A percentile compares a stretch with the other conserved stretches of the same genome.
Conservation (phyloP, 2,797 vertebrate species). For the Crocidura indochinensis region DNA sequence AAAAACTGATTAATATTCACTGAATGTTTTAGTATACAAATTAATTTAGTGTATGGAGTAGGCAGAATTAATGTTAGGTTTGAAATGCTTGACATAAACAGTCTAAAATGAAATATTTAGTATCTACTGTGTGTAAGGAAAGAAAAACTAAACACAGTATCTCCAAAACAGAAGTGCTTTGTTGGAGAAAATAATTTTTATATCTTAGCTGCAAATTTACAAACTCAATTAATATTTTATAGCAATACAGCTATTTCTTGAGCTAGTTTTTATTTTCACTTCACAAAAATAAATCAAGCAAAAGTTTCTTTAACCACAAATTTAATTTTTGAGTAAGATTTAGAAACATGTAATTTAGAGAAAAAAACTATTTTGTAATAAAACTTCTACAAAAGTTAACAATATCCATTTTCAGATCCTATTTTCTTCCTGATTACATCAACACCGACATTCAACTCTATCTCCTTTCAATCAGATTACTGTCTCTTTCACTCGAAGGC, state of each 20-base stretch:
- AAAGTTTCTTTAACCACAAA: neutral
- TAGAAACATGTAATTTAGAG: constrained; percentile 38
- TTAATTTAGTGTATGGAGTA: neutral
- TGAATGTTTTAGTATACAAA: neutral
- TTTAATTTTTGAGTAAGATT: constrained; percentile 40
- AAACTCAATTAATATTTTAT: too few species aligned
- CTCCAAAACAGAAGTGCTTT: neutral
- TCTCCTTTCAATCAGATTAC: neutral
- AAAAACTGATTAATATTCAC: constrained; percentile 16
- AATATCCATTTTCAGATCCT: neutral
- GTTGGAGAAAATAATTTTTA: neutral
- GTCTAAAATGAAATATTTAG: neutral
- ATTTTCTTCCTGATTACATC: neutral
- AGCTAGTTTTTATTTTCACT: neutral
- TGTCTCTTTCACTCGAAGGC: constrained; percentile 33
- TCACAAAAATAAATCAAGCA: neutral
- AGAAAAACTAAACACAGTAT: constrained; percentile 36
- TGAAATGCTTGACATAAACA: neutral
- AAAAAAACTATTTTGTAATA: constrained; percentile 28
- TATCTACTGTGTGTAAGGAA: neutral
- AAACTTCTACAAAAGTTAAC: constrained; percentile 9
- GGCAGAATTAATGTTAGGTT: neutral
- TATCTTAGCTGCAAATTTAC: too few species aligned
- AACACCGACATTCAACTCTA: neutral
- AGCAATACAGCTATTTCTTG: too few species aligned